Percentiles rank a stretch among this genome's conserved stretches.
Conservation (phyloP, 2,797 vertebrate genomes). For the Dipus sagitta region DNA sequence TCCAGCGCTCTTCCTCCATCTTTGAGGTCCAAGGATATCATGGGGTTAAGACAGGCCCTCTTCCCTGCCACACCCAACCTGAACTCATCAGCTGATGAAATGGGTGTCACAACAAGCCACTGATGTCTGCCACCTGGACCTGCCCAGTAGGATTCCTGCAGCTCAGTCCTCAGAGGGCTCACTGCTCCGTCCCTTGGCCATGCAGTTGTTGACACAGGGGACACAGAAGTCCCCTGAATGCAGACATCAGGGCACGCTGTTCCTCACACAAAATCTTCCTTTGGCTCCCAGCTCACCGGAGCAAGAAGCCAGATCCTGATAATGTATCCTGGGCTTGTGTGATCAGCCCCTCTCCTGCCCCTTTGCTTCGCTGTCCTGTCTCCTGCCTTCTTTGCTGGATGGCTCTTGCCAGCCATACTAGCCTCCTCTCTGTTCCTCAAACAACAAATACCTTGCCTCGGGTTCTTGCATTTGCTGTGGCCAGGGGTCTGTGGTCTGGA, state of each 20-base stretch:
- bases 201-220: background rate
- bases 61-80: background rate
- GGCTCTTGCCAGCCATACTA: background rate
- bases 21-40: background rate
- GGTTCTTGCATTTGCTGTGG: background rate
- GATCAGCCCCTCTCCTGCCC: background rate
- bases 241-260: background rate
- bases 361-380: background rate
- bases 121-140: background rate
- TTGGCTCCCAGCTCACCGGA: background rate
- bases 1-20: background rate
- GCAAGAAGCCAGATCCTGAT: background rate
- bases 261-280: background rate
- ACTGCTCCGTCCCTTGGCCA: background rate
- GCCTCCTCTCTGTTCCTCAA: background rate
- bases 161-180: fast-evolving
- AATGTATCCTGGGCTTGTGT: background rate
- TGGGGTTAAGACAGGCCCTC: background rate
- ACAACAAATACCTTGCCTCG: background rate
- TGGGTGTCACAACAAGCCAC: background rate
- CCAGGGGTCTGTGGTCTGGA: background rate
- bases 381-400: background rate
- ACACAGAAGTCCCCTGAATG: background rate
- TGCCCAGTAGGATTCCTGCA: background rate
- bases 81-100: background rate